Percentiles rank a stretch among this genome's conserved stretches.
These are phyloP conservation scores for Spatulosminthurus flaviceps DNA, from an alignment of 2,888 invertebrate genomes.

Conservation along the genomic window DNA sequence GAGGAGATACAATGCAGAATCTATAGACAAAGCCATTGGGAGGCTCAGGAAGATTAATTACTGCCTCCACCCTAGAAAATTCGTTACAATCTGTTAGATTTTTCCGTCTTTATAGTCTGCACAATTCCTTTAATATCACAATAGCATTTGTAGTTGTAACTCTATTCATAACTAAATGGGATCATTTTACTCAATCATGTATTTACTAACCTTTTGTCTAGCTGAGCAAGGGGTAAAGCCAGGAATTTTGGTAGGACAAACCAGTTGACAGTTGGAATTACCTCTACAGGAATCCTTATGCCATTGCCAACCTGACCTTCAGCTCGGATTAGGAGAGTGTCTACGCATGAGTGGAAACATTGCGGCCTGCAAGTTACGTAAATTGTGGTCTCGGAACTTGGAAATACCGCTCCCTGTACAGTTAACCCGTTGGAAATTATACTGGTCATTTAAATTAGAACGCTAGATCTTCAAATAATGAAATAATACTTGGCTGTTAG, in stretches of 20 bases:
- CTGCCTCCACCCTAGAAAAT: neutral
- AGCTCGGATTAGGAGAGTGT: slow-evolving; percentile 20
- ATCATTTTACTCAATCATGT: too few species aligned
- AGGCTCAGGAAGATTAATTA: too few species aligned
- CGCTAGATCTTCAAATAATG: neutral
- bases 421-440: neutral
- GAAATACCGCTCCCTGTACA: slow-evolving; percentile 4
- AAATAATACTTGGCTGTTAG: neutral
- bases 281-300: slow-evolving; percentile 26
- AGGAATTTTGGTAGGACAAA: slow-evolving; percentile 35
- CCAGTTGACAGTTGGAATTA: slow-evolving; percentile 28
- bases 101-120: too few species aligned
- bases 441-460: neutral
- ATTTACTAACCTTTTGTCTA: slow-evolving; percentile 15
- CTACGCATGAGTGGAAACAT: slow-evolving; percentile 16
- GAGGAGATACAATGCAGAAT: neutral
- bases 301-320: neutral
- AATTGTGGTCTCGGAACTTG: neutral
- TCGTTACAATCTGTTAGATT: neutral
- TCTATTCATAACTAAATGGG: too few species aligned
- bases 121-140: too few species aligned
- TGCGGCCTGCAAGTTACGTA: slow-evolving; percentile 27
- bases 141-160: too few species aligned
- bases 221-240: slow-evolving; percentile 2
- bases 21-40: too few species aligned